phyloP scores from a whole-genome alignment of 2,797 vertebrate species.

The Apogon talboti region DNA sequence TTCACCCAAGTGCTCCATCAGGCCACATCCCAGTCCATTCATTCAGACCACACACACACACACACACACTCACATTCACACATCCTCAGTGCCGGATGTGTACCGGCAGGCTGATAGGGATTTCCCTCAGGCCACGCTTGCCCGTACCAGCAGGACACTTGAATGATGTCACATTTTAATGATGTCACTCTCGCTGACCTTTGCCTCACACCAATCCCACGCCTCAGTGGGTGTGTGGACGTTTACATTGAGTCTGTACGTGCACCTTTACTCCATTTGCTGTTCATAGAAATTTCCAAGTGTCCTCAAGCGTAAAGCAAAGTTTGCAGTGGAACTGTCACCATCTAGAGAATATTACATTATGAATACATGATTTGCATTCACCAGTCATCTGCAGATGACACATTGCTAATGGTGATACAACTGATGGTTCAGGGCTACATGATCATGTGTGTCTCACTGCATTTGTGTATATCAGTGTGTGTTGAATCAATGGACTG shows the following conservation, averaged over 20 bases:
- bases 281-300: constrained; percentile 12
- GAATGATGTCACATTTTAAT: constrained; percentile 81
- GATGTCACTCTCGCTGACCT: constrained; percentile 77
- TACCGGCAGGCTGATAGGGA: constrained; percentile 49
- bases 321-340: constrained; percentile 23
- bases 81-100: constrained; percentile 30
- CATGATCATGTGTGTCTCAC: constrained; percentile 21
- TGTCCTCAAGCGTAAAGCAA: constrained; percentile 12
- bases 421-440: constrained; percentile 55
- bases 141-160: constrained; percentile 69
- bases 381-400: constrained; percentile 60
- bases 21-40: constrained; percentile 21
- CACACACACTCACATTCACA: constrained; percentile 47
- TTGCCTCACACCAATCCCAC: constrained; percentile 77
- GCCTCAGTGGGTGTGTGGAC: constrained; percentile 55
- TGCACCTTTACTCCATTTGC: background rate
- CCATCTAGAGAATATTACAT: constrained; percentile 34
- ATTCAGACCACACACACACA: constrained; percentile 56
- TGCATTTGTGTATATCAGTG: constrained; percentile 25
- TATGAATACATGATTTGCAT: constrained; percentile 67
- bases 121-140: constrained; percentile 65
- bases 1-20: constrained; percentile 52
- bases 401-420: constrained; percentile 68
- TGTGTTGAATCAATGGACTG: constrained; percentile 68
- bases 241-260: constrained; percentile 39